Conservation (phyloP, 1,140 invertebrate genomes). For the Sminthurides bifidus region DNA sequence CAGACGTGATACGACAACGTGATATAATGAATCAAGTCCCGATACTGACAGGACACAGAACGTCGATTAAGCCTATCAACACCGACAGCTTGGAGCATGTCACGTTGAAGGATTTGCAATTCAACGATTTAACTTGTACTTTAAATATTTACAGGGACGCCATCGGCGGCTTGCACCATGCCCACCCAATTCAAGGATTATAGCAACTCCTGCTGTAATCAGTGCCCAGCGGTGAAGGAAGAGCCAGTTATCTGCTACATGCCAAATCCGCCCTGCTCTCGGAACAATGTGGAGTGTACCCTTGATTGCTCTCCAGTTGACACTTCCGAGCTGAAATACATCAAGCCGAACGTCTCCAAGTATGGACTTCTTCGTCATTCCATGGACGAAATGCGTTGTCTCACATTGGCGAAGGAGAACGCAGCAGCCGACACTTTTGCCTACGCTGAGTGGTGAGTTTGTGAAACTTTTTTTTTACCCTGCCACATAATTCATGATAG, state of each 20-base stretch:
- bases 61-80: too few species aligned
- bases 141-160: too few species aligned
- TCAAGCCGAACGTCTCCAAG: slow-evolving; percentile 30
- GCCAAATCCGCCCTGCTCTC: slow-evolving; percentile 25
- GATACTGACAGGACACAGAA: too few species aligned
- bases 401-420: slow-evolving; percentile 31
- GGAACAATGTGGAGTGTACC: slow-evolving; percentile 31
- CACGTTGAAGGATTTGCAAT: too few species aligned
- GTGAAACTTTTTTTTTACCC: not conserved
- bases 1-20: too few species aligned
- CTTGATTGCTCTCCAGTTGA: slow-evolving; percentile 29
- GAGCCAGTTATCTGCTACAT: slow-evolving; percentile 22
- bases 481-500: too few species aligned
- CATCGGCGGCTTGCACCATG: slow-evolving; percentile 19
- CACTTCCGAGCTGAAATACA: slow-evolving; percentile 26
- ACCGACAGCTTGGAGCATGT: too few species aligned
- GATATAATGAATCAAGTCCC: too few species aligned
- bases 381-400: slow-evolving; percentile 31
- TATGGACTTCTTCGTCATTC: slow-evolving; percentile 29
- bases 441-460: slow-evolving; percentile 28
- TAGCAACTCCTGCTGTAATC: slow-evolving; percentile 24
- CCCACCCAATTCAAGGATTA: slow-evolving; percentile 31
- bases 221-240: slow-evolving; percentile 16
- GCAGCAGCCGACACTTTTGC: slow-evolving; percentile 28
- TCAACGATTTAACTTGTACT: too few species aligned